A percentile compares a stretch with the other conserved stretches of the same genome.
Conservation (phyloP, 2,888 invertebrate species). For the Mantis religiosa region DNA sequence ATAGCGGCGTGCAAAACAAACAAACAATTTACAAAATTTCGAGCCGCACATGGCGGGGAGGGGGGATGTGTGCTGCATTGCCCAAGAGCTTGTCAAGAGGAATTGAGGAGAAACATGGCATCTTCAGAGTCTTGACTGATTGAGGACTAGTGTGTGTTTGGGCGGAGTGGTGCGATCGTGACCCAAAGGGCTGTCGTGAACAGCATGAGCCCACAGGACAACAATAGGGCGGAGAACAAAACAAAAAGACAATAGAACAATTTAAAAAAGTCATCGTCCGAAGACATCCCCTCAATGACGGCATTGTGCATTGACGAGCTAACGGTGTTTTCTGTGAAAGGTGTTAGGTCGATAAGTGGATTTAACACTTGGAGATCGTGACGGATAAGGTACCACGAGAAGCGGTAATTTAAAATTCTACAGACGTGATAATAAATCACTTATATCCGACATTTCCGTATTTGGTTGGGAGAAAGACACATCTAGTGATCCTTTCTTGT, state of each 20-base stretch:
- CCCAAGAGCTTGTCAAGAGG: background rate
- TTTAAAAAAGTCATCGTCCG: conserved; percentile 2
- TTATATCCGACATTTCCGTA: background rate
- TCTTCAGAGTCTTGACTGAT: background rate
- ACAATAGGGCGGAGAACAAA: background rate
- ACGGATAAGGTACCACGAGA: background rate
- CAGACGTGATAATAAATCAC: background rate
- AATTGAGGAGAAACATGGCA: background rate
- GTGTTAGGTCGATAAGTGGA: background rate
- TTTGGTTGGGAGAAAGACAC: background rate
- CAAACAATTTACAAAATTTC: no score
- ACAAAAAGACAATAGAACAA: background rate
- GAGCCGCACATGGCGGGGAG: no score
- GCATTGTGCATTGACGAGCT: background rate
- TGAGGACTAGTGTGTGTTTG: background rate
- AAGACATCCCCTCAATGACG: background rate
- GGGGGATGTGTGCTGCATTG: background rate
- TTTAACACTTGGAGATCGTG: background rate
- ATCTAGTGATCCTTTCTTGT: no score
- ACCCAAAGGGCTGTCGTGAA: background rate
- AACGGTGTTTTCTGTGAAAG: background rate
- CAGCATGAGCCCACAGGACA: background rate
- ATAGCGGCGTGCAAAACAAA: no score
- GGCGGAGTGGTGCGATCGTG: background rate
- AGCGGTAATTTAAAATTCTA: background rate